Evolutionary conservation across 2,888 invertebrate species (phyloP).

Genomic region (Limnephilus marmoratus): DNA sequence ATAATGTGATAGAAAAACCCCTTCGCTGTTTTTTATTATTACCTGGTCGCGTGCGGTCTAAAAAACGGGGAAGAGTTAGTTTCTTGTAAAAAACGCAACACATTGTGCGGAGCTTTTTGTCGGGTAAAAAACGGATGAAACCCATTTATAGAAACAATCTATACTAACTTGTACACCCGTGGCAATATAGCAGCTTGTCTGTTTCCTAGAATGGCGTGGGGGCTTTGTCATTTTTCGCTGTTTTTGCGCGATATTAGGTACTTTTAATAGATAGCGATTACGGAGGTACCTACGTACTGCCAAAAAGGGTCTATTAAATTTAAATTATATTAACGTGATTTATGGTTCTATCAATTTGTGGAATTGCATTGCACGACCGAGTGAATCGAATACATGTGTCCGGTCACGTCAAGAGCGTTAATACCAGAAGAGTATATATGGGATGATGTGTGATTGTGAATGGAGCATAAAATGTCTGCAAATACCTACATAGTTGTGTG

Average conservation of each 20-base stretch:
- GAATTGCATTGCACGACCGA: no score
- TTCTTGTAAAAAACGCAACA: slow-evolving; percentile 52
- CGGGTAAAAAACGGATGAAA: slow-evolving; percentile 53
- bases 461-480: no score
- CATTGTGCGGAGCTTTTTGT: slow-evolving; percentile 41
- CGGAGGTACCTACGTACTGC: background rate
- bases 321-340: background rate
- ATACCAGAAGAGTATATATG: no score
- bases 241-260: slow-evolving; percentile 37
- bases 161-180: slow-evolving; percentile 42
- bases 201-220: slow-evolving; percentile 28
- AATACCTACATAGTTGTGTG: no score
- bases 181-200: slow-evolving; percentile 43
- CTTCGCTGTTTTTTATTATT: slow-evolving; percentile 59
- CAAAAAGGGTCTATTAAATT: background rate
- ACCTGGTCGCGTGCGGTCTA: slow-evolving; percentile 63
- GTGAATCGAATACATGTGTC: no score
- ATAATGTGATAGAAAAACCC: slow-evolving; percentile 55
- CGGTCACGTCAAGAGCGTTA: no score
- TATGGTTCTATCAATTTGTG: no score
- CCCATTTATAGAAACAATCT: slow-evolving; percentile 56
- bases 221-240: slow-evolving; percentile 25
- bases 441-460: no score
- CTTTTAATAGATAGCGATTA: background rate
- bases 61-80: slow-evolving; percentile 57